A percentile compares a stretch with the other conserved stretches of the same genome.
phyloP scores from a whole-genome alignment of 2,113 vertebrate genomes.

The Rhagologus leucostigma region DNA sequence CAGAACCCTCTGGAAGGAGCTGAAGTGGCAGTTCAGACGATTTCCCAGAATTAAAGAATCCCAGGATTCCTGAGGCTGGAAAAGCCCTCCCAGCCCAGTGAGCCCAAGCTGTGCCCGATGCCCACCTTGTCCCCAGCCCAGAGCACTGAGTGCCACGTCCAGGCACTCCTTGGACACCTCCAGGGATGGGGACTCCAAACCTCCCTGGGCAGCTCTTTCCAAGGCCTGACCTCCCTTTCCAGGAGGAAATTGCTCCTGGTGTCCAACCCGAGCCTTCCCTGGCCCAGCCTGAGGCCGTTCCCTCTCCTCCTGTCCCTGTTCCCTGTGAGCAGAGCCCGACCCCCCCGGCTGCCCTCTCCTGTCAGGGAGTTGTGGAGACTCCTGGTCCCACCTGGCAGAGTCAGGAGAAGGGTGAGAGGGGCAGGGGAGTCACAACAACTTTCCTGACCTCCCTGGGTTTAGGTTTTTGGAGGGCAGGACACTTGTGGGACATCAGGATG shows the following conservation, averaged over 20 bases:
- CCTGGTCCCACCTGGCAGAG: no score
- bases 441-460: no score
- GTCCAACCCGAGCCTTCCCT: neutral
- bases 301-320: neutral
- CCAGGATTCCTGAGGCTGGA: rapidly evolving
- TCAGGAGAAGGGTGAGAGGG: no score
- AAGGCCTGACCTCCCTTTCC: neutral
- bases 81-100: neutral
- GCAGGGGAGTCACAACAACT: no score
- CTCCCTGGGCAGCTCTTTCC: neutral
- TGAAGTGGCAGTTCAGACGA: neutral
- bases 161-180: neutral
- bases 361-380: neutral
- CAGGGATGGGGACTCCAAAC: neutral
- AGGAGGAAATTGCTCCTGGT: neutral
- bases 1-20: neutral
- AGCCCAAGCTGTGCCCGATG: neutral
- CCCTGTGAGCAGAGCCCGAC: neutral
- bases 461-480: no score
- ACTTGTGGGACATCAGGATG: no score
- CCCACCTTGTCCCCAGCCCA: neutral
- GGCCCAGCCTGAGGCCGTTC: neutral
- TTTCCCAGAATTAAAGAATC: neutral
- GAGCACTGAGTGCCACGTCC: neutral
- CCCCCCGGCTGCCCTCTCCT: neutral